Base-by-base conservation (phyloP, 2,888 invertebrate species). In the Xylocampa areola region DNA sequence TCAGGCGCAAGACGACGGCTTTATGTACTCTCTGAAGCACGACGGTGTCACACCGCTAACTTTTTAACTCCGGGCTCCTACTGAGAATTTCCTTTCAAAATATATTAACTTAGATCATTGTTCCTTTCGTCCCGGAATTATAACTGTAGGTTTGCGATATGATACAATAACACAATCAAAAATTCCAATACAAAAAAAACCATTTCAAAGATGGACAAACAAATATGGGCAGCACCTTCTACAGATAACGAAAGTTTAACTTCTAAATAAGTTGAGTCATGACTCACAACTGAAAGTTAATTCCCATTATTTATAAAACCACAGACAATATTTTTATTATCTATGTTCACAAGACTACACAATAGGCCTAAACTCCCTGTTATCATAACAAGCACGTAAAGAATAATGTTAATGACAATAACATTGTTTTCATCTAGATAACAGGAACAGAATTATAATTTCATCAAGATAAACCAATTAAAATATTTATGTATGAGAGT, bases 381-480 rank as follows among this genome's bases (percentile, higher is more conserved):
- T 36, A 16, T 25, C 2, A 13, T 48, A 47, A 62, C 65, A 48
- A 55, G 43, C 47, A 32, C 6, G 23, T 27, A 13, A 37, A 30
- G 13, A 21, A 48, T 29, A 10, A 5, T 29, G 13, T 25, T 33
- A 33, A 43, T 25, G 4, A 51, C 29, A 59, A 3, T 39, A 54
- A 47, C 45, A 63, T 6, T 23, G 51, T 71, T 69, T 68, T 63
- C 72, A 71, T 69, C 72, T 30, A 39, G 64, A 68, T 60, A 68
- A 41, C 25, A 35, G 39, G 4, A 14, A n/a, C 7, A 40, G 25
- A 55, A 47, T 49, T 39, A 39, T 63, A 64, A 71, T 64, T 72
- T 49, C 68, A 70, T 72, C 72, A 52, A 68, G 72, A 73, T 69
- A 62, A 57, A 35, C 4, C 41, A 57, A 52, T 58, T 58, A 43